A percentile compares a stretch with the other conserved stretches of the same genome.
phyloP scores from a whole-genome alignment of 2,797 vertebrate species.

The Pseudochromis fuscus region DNA sequence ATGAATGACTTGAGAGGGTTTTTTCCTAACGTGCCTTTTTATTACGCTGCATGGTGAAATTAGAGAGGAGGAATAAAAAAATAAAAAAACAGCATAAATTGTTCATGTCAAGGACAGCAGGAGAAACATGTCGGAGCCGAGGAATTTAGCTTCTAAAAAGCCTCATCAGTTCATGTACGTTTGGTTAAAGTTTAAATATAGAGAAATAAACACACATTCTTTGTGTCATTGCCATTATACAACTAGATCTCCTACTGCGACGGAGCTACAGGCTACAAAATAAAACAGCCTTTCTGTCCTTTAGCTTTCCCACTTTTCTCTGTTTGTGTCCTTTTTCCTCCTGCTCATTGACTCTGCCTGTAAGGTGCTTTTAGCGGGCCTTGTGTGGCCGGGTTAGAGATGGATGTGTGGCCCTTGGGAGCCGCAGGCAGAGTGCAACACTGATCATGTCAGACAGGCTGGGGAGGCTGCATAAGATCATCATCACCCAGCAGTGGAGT shows the following conservation, averaged over 20 bases:
- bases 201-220: slow-evolving; percentile 59
- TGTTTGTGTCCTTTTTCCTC: slow-evolving; percentile 65
- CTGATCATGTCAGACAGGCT: slow-evolving; percentile 83
- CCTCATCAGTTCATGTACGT: slow-evolving; percentile 53
- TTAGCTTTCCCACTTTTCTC: slow-evolving; percentile 70
- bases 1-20: slow-evolving; percentile 40
- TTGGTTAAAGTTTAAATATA: slow-evolving; percentile 66
- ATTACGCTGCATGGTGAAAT: slow-evolving; percentile 59
- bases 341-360: slow-evolving; percentile 77
- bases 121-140: slow-evolving; percentile 45
- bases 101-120: slow-evolving; percentile 54
- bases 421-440: slow-evolving; percentile 76
- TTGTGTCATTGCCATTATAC: slow-evolving; percentile 56
- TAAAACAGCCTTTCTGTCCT: slow-evolving; percentile 70
- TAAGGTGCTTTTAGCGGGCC: slow-evolving; percentile 80
- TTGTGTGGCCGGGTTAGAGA: slow-evolving; percentile 73
- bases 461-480: slow-evolving; percentile 83
- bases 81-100: slow-evolving; percentile 48
- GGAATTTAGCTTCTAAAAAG: slow-evolving; percentile 48
- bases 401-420: slow-evolving; percentile 78
- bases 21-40: slow-evolving; percentile 50
- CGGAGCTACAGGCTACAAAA: slow-evolving; percentile 53
- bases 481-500: slow-evolving; percentile 81
- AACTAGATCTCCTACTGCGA: slow-evolving; percentile 26
- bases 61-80: slow-evolving; percentile 48